Evolutionary conservation across 2,113 vertebrate species (phyloP), one percentile per base, ranked within the genome.

Genomic region (Atractosteus spatula): DNA sequence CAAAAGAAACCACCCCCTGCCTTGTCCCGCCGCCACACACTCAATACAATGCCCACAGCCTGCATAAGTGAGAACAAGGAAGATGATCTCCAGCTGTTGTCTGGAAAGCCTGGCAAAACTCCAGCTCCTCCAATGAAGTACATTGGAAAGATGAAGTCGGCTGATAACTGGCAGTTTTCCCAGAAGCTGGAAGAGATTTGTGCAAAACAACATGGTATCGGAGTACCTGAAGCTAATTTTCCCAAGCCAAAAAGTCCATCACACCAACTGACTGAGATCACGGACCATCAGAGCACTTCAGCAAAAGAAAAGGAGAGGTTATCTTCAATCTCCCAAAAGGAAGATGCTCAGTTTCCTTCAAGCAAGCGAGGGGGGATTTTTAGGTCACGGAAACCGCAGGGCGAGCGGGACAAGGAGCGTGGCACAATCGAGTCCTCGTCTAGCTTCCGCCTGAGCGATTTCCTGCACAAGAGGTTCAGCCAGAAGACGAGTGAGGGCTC

Each of bases 1-100:
- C 8, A 64, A 73, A 2, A 79, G 68, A 66, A 72, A 55, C 1
- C 47, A 29, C 55, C 3, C 44, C 64, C 44, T 2, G 78, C 68
- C 74, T 59, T 90, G 7, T 47, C 56, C 3, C 89, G 91, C 3
- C 80, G 90, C 17, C 77, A 92, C 68, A 90, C 89, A 0, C 81
- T 78, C 11, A 14, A 66, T 3, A 13, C 89, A 3, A 82, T 83
- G 0, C 29, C 76, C 3, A 77, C 76, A 43, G 71, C 73, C 41
- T 51, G 61, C 5, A 75, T 78, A 69, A 79, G 68, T 2, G 73
- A 77, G 6, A 77, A 70, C 6, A 72, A 77, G 2, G 74, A 85
- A 3, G 82, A 80, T 17, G 64, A 81, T 17, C 8, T 62, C 2
- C 78, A 66, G 62, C 7, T 77, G 70, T 66, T 67, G 7, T 16